These are phyloP conservation scores for Ardeotis arabs DNA, from an alignment of 2,113 vertebrate genomes.

Conservation along the genomic window DNA sequence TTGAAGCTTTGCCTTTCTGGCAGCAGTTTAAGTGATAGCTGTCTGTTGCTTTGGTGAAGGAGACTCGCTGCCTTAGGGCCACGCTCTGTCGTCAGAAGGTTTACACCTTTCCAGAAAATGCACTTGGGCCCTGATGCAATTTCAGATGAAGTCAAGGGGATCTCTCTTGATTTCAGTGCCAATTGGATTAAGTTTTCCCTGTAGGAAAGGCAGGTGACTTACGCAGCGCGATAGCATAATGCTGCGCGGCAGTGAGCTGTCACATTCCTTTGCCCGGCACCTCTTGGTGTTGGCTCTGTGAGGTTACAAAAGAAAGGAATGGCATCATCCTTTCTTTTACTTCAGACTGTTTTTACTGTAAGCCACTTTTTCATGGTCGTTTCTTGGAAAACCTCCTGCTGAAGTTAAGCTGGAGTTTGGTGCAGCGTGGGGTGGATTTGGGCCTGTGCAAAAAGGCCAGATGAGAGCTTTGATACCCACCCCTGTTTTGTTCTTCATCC, in stretches of 20 bases:
- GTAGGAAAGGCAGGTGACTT: not conserved
- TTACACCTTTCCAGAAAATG: not conserved
- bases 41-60: not conserved
- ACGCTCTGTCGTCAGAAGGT: not conserved
- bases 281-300: not conserved
- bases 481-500: not conserved
- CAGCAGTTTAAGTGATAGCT: not conserved
- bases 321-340: not conserved
- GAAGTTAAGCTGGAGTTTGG: not conserved
- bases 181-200: not conserved
- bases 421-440: not conserved
- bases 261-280: rapidly evolving
- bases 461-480: not conserved
- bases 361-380: not conserved
- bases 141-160: not conserved
- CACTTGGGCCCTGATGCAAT: not conserved
- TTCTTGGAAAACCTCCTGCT: not conserved
- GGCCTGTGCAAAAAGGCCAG: not conserved
- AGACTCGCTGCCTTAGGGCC: not conserved
- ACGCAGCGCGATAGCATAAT: rapidly evolving
- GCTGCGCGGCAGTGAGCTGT: rapidly evolving
- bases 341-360: not conserved
- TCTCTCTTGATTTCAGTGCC: not conserved
- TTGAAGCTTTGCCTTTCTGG: not conserved
- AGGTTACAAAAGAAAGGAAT: not conserved